Conservation (phyloP, 1,140 invertebrate genomes). For the Polypedilum vanderplanki region DNA sequence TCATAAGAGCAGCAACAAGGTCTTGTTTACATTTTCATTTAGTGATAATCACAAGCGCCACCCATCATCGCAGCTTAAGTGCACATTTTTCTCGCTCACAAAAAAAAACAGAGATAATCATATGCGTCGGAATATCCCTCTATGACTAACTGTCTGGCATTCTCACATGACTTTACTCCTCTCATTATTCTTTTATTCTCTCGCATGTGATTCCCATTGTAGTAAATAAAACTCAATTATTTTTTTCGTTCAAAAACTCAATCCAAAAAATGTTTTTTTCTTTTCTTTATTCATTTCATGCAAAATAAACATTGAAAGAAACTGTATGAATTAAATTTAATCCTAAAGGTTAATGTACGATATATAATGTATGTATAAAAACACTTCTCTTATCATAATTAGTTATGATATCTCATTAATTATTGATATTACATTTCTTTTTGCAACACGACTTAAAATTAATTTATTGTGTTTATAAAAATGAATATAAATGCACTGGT, state of each 20-base stretch:
- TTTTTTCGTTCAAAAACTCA: constrained; percentile 7
- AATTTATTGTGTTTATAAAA: too few relatives aligned
- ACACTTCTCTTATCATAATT: too few relatives aligned
- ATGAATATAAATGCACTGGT: too few relatives aligned
- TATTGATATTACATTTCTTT: too few relatives aligned
- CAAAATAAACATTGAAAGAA: not conserved
- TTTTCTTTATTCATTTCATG: not conserved
- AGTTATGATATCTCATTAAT: too few relatives aligned
- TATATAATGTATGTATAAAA: not conserved
- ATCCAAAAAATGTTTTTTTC: not conserved
- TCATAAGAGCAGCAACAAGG: not conserved
- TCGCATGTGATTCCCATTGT: not conserved
- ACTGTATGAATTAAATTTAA: not conserved
- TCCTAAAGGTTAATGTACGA: constrained; percentile 4
- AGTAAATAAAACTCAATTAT: not conserved
- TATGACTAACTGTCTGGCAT: not conserved
- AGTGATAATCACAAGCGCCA: too few relatives aligned
- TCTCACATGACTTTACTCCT: not conserved
- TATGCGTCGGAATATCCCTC: not conserved
- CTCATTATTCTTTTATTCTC: not conserved
- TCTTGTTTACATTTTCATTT: not conserved
- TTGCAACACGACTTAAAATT: too few relatives aligned
- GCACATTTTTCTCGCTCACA: not conserved
- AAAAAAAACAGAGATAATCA: not conserved
- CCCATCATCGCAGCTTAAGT: too few relatives aligned